Evolutionary conservation across 1,140 invertebrate species (phyloP), one percentile per base, ranked within the genome.

Genomic region (Lucilia cuprina): DNA sequence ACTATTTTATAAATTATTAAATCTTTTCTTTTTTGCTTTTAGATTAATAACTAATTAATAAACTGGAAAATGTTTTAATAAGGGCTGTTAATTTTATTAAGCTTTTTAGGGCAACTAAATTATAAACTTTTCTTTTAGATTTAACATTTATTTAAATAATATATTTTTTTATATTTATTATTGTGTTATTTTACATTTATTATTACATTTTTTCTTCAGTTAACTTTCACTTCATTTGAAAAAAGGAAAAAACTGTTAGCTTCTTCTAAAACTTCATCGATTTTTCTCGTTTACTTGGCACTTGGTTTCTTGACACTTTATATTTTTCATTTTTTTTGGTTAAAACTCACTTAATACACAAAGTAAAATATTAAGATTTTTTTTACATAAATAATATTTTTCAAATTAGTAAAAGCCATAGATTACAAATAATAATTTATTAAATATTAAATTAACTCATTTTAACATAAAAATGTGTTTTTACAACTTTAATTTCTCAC

Each of bases 201-300:
- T 55, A 19, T 82, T 55, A 19, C 17, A 19, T 50, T 80, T 77
- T 47, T 74, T 50, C 83, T 74, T 21, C 25, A 17, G 77, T 65
- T 0, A 41, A 41, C 80, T 70, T 84, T 80, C 49, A 78, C 83
- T 80, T 41, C 77, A 70, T 60, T 7, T 5, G n/a, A n/a, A 60
- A 7, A n/a, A 60, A 60, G n/a, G 55, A 5, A 41, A 80, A 80
- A n/a, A 49, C 21, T 80, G 25, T 80, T 49, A 49, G n/a, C 35
- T 35, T 41, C 25, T 78, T 47, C 34, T 25, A 50, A 80, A 80
- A 80, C 77, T 80, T 80, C 77, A 80, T 80, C 77, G 77, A 80
- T 80, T 80, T 80, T 80, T 80, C 77, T 80, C 77, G n/a, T 50
- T 21, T 41, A 5, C 2, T 19, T 80, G 41, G 35, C 21, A 14